phyloP scores from a whole-genome alignment of 2,113 vertebrate genomes.

The Cnemophilus loriae region DNA sequence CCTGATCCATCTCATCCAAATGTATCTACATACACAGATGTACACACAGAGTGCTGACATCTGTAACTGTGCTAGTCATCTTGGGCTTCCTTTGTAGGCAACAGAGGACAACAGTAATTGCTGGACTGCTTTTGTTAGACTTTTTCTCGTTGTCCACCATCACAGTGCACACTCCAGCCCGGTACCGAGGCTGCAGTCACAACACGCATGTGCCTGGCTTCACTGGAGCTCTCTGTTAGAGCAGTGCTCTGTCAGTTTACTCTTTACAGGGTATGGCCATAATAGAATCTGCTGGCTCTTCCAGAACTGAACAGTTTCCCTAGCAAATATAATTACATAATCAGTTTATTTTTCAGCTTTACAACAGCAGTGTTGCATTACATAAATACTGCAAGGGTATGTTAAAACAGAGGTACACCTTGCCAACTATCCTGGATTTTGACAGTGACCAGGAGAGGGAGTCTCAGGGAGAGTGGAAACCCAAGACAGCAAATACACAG shows the following conservation, averaged over 20 bases:
- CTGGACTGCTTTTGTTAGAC: not conserved
- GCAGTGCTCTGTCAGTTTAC: not conserved
- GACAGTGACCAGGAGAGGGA: not conserved
- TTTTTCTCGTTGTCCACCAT: not conserved
- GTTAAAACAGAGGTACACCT: not conserved
- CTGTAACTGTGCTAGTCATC: not conserved
- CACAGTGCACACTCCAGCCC: not conserved
- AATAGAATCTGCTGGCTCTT: not conserved
- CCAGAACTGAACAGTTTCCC: not conserved
- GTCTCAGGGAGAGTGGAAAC: not conserved
- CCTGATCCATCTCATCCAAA: not conserved
- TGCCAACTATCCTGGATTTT: not conserved
- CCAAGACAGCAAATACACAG: not conserved
- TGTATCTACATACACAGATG: not conserved
- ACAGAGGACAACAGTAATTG: not conserved
- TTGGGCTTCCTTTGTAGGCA: not conserved
- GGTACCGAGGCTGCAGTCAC: not conserved
- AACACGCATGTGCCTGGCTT: not conserved
- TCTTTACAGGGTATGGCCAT: not conserved
- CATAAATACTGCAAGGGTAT: not conserved
- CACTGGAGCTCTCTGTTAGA: not conserved
- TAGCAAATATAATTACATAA: not conserved
- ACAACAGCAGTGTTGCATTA: not conserved
- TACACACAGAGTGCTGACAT: not conserved
- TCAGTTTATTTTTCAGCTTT: not conserved